Evolutionary conservation across 1,140 invertebrate genomes (phyloP), one percentile per base, ranked within the genome.

Genomic region (Acromyrmex charruanus): DNA sequence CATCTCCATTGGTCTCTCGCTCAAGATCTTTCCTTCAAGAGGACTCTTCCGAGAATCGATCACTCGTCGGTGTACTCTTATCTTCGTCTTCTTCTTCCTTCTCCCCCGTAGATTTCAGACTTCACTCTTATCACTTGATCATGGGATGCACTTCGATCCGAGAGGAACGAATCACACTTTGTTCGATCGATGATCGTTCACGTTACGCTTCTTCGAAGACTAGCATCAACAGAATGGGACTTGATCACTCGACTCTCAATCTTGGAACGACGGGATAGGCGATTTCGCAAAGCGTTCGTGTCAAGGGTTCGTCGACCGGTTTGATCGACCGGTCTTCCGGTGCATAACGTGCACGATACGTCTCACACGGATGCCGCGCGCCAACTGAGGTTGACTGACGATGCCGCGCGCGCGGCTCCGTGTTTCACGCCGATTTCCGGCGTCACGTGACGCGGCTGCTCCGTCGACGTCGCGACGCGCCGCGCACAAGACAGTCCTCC

Each of bases 331-430:
- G 44, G n/a, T 53, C 59, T 85, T 35, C 25, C 35, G 1, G 31
- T 39, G 7, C 68, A 7, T 9, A 10, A 51, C 14, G 59, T 44
- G 59, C 89, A 61, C 89, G 92, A 92, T 88, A 85, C 86, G 79
- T 86, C 84, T 88, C 88, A 85, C 74, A 79, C 90, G 86, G 86
- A 88, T 86, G 91, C 85, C 93, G 92, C 92, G 93, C 92, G 89
- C 69, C 87, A 91, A 93, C 93, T 93, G 92, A 89, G 79, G 66
- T 90, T 71, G 55, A 88, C 68, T 66, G 85, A 25, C 81, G 63
- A 55, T 58, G 68, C 58, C 59, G 55, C 80, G 28, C 12, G 66
- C 68, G 53, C 80, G 61, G 65, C 51, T 12, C 21, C 55, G 53
- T 58, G 77, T 79, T 87, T 51, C 85, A 87, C 31, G 74, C 74